These are phyloP conservation scores for Dendronephthya gigantea DNA, from an alignment of 64 coral and sea anemone species.

Conservation along the genomic window DNA sequence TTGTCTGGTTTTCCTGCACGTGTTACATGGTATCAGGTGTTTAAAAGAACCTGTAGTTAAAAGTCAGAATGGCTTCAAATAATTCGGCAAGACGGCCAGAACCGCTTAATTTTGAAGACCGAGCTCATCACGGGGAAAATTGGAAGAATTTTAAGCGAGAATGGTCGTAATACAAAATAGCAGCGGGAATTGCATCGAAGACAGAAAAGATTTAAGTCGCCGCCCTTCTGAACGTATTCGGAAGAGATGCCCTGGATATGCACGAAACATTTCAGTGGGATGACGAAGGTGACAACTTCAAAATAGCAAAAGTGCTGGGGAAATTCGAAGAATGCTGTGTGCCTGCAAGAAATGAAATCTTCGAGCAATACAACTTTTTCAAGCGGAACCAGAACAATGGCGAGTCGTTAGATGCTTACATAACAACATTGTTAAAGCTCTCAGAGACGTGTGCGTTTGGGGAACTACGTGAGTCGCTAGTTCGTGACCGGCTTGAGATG, in stretches of 20 bases:
- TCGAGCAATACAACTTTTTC: constrained; percentile 41
- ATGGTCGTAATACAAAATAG: constrained; percentile 25
- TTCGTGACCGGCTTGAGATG: constrained; percentile 40
- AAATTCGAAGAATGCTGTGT: too few species aligned
- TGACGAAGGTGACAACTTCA: too few species aligned
- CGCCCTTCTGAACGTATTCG: constrained; percentile 31
- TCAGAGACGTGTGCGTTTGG: constrained; percentile 43
- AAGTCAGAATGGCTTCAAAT: too few species aligned
- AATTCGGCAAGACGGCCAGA: too few species aligned
- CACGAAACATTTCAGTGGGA: too few species aligned
- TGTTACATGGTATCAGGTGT: too few species aligned
- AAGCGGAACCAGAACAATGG: constrained; percentile 37
- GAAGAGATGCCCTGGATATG: constrained; percentile 29
- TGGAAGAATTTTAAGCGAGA: constrained; percentile 15
- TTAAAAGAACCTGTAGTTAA: too few species aligned
- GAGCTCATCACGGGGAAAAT: constrained; percentile 27
- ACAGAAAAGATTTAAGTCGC: constrained; percentile 30
- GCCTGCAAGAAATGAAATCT: too few species aligned
- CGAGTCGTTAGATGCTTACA: too few species aligned
- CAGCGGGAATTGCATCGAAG: too few species aligned
- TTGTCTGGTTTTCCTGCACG: too few species aligned
- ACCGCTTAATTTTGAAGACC: constrained; percentile 36
- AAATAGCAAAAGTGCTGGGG: too few species aligned
- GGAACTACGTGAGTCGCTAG: constrained; percentile 23
- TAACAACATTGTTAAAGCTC: constrained; percentile 35